phyloP scores from a whole-genome alignment of 2,797 vertebrate species.

The Sciurus vulgaris region DNA sequence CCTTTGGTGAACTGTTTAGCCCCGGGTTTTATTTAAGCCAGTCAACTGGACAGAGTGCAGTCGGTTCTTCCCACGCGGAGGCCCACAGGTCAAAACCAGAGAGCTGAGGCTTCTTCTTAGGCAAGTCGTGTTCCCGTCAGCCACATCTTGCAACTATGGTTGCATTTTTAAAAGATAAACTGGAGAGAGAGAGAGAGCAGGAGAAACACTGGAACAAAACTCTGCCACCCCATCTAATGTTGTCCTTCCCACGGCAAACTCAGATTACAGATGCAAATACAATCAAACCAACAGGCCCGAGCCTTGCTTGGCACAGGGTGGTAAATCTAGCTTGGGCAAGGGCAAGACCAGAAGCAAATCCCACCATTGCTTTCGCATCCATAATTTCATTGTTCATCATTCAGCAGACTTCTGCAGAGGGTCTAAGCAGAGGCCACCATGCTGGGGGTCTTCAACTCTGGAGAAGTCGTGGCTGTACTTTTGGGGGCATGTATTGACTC shows the following conservation, averaged over 20 bases:
- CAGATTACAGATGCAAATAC: background rate
- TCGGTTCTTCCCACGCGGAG: background rate
- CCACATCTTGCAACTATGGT: background rate
- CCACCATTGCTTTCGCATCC: fast-evolving
- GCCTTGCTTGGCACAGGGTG: no score
- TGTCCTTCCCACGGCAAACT: background rate
- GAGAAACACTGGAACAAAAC: background rate
- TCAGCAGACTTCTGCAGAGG: fast-evolving
- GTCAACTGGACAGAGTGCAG: background rate
- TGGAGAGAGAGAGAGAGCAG: background rate
- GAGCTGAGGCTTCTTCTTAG: background rate
- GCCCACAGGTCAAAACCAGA: background rate
- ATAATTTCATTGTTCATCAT: fast-evolving
- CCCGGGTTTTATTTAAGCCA: background rate
- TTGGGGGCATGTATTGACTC: fast-evolving
- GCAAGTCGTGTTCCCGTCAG: background rate
- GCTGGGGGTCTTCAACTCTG: no score
- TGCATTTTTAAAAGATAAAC: background rate
- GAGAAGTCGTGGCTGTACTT: fast-evolving
- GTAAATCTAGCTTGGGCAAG: background rate
- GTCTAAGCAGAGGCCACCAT: fast-evolving
- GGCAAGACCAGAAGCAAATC: fast-evolving
- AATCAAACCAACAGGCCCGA: background rate
- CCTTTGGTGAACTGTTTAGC: fast-evolving
- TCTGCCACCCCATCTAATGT: fast-evolving